Evolutionary conservation across 2,113 vertebrate genomes (phyloP), one percentile per base, ranked within the genome.

Genomic region (Panthera uncia): DNA sequence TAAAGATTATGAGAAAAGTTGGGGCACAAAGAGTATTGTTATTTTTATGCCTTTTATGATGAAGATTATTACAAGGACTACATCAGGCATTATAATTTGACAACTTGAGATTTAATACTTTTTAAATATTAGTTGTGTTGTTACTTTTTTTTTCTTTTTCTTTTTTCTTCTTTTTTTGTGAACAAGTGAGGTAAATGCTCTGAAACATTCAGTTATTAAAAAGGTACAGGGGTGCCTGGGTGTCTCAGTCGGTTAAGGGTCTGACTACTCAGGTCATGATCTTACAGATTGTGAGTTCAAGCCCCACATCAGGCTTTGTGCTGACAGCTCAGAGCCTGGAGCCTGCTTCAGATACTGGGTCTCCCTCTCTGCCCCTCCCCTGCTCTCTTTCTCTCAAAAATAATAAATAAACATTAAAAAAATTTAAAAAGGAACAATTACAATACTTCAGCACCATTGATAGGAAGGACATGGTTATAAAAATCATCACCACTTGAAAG

Each of bases 141-240:
- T 45, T 71, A 21, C 29, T 96, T 27, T 63, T 57, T 14, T 4
- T 27, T 45, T 45, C 45, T 63, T 55, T 14, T 4, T 33, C 33
- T 96, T 27, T 63, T 57, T 4, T 33, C 33, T 96, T 27, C 52
- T 57, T 4, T 33, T 73, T 31, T 65, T 45, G 25, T 0, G 55
- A 23, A 13, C 2, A 7, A 2, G 1, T 69, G 12, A n/a, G 8
- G 0, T 61, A 78, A n/a, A 36, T 68, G 7, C 1, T 68, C 36
- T 78, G 55, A 83, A 88, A 78, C 1, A 31, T 7, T 41, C 25
- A 79, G 3, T 68, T 66, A 52, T 23, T 36, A 81, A 87, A 41
- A 69, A 71, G 7, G 7, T 74, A 61, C 3, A 27, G 45, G 45
- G 45, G 45, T 1, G 7, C 45, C 8, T 45, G 45, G 45, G 8